These are phyloP conservation scores for Standfussiana lucernea DNA, from an alignment of 2,888 invertebrate species.

Conservation along the genomic window DNA sequence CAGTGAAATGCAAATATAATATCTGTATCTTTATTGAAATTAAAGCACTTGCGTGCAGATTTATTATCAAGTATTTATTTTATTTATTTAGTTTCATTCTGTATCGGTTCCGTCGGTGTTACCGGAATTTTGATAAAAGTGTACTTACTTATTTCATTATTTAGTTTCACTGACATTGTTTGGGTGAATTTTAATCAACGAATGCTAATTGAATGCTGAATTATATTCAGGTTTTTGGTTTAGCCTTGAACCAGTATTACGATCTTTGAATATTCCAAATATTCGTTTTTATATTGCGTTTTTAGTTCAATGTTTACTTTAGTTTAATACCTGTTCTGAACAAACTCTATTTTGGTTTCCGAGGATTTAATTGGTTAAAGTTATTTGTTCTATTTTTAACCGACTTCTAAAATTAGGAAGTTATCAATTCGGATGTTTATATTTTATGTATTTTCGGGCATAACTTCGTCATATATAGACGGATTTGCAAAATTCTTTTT, in stretches of 20 bases:
- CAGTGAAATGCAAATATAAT: neutral
- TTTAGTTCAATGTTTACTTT: constrained; percentile 18
- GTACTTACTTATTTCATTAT: constrained; percentile 30
- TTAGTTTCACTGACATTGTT: constrained; percentile 44
- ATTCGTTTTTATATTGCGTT: too few relatives aligned
- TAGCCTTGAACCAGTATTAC: constrained; percentile 43
- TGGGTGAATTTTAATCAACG: constrained; percentile 36
- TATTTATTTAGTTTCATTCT: neutral
- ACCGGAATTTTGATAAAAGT: constrained; percentile 43
- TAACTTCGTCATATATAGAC: too few relatives aligned
- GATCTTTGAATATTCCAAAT: constrained; percentile 5
- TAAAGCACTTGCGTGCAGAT: neutral
- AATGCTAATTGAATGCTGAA: too few relatives aligned
- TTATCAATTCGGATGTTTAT: too few relatives aligned
- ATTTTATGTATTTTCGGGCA: too few relatives aligned
- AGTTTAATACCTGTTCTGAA: neutral
- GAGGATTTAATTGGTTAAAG: neutral
- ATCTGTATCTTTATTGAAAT: constrained; percentile 5
- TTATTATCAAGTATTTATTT: constrained; percentile 6
- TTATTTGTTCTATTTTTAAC: neutral
- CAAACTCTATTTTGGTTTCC: neutral
- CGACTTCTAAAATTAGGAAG: too few relatives aligned
- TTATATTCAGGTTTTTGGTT: constrained; percentile 37
- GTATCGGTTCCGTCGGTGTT: neutral
- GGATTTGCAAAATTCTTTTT: too few relatives aligned